phyloP scores from a whole-genome alignment of 2,113 vertebrate species.

The Forbesichthys papilliferus region DNA sequence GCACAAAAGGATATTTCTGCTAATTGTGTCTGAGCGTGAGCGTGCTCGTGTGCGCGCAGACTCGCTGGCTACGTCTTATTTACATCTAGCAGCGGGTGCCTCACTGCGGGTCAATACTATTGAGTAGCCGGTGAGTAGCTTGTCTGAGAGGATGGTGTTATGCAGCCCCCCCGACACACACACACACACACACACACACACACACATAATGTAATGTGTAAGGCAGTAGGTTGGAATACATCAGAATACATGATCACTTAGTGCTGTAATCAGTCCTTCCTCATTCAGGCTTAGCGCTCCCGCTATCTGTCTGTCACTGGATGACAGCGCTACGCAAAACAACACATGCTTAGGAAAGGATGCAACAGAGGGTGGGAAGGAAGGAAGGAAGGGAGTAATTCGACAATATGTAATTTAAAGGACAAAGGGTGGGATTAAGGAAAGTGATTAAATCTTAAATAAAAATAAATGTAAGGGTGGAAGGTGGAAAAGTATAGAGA shows the following conservation, averaged over 20 bases:
- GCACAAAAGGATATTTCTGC: not conserved
- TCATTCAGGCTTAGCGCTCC: not conserved
- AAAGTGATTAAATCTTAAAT: too few relatives aligned
- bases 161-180: slow-evolving; percentile 10
- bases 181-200: not conserved
- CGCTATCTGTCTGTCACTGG: not conserved
- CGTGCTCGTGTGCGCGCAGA: not conserved
- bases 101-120: slow-evolving; percentile 66
- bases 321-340: too few relatives aligned
- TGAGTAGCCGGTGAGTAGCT: slow-evolving; percentile 65
- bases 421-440: too few relatives aligned
- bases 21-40: not conserved
- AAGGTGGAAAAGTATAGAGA: too few relatives aligned
- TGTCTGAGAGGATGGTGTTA: slow-evolving; percentile 49
- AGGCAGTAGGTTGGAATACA: slow-evolving; percentile 5
- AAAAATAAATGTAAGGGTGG: too few relatives aligned
- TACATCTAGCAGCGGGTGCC: slow-evolving; percentile 46
- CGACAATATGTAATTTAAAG: too few relatives aligned
- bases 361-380: too few relatives aligned
- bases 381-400: too few relatives aligned
- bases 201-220: not conserved
- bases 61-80: slow-evolving; percentile 36
- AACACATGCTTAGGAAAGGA: too few relatives aligned
- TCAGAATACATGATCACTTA: not conserved
- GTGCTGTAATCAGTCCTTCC: not conserved